Percentiles rank a stretch among this genome's conserved stretches.
These are phyloP conservation scores for Montipora efflorescens DNA, from an alignment of 64 coral and sea anemone genomes.

Conservation along the genomic window DNA sequence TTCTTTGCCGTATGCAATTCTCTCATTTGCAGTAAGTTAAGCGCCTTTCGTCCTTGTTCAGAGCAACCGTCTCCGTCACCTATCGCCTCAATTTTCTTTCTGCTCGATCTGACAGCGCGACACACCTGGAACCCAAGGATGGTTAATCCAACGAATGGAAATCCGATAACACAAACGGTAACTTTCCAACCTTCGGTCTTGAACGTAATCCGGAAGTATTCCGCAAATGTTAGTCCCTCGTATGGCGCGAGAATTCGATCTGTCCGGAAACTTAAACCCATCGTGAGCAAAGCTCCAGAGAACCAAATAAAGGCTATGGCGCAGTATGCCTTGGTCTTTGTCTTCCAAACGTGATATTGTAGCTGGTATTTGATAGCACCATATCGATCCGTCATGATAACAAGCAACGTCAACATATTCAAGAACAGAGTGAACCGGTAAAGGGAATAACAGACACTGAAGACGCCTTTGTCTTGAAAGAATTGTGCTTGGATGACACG, in stretches of 20 bases:
- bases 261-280: not conserved
- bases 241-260: not conserved
- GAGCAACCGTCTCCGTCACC: not conserved
- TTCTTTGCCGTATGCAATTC: not conserved
- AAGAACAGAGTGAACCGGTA: constrained; percentile 6
- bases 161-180: not conserved
- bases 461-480: not conserved
- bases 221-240: not conserved
- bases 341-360: constrained; percentile 29
- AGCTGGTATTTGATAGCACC: constrained; percentile 13
- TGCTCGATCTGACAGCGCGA: not conserved
- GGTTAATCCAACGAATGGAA: not conserved
- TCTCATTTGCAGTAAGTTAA: not conserved
- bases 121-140: not conserved
- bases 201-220: not conserved
- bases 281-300: not conserved
- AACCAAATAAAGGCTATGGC: not conserved
- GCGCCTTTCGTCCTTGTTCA: not conserved
- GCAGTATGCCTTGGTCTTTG: not conserved
- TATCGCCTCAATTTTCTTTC: not conserved
- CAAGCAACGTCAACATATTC: constrained; percentile 18
- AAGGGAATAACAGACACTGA: not conserved
- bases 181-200: constrained; percentile 12
- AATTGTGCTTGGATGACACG: not conserved
- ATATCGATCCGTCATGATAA: constrained; percentile 24